Evolutionary conservation across 2,113 vertebrate species (phyloP).

Genomic region (Hemichromis elongatus): DNA sequence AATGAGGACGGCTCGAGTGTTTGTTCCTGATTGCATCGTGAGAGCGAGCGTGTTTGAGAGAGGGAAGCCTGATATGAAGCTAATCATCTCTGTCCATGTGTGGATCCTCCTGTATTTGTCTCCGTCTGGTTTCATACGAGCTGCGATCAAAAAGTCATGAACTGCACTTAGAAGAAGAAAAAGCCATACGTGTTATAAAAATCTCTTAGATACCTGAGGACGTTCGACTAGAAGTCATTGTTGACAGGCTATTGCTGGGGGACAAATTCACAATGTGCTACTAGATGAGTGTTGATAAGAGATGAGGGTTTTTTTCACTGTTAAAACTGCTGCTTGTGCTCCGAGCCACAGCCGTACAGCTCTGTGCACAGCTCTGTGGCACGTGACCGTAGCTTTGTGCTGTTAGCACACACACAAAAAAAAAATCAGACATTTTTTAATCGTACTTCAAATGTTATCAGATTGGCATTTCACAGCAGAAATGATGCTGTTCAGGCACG

Average conservation of each 20-base stretch:
- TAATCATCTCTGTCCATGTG: background rate
- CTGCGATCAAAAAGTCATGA: background rate
- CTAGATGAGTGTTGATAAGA: background rate
- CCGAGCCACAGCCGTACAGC: background rate
- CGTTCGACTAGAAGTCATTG: background rate
- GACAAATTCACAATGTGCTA: background rate
- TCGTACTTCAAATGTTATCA: background rate
- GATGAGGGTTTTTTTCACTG: background rate
- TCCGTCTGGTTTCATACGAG: background rate
- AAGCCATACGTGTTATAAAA: background rate
- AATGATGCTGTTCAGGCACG: background rate
- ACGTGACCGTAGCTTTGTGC: background rate
- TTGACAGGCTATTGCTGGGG: background rate
- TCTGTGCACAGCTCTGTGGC: background rate
- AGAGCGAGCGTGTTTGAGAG: background rate
- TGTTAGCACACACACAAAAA: background rate
- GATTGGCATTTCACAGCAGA: constrained; percentile 22
- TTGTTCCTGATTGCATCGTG: constrained; percentile 36
- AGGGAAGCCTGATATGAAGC: constrained; percentile 11
- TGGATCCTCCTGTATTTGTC: background rate
- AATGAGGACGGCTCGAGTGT: constrained; percentile 29
- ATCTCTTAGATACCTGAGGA: background rate
- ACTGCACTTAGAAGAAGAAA: background rate
- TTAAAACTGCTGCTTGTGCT: background rate
- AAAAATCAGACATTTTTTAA: too few species aligned